Evolutionary conservation across 2,888 invertebrate species (phyloP).

Genomic region (Brenthis daphne): DNA sequence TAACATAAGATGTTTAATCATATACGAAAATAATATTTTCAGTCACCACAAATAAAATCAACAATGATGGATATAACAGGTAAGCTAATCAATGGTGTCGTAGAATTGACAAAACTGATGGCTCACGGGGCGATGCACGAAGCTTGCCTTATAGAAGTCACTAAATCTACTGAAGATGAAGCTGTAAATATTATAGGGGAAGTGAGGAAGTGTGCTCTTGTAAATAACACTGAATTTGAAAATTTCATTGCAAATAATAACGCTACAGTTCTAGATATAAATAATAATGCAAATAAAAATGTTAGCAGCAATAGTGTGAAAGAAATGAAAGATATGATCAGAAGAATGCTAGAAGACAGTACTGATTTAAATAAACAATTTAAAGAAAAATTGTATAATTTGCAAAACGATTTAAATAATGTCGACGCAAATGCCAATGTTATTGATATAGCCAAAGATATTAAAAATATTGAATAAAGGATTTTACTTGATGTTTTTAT

Average conservation of each 20-base stretch:
- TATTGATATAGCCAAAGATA: conserved; percentile 38
- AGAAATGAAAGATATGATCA: conserved; percentile 56
- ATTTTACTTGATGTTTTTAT: neutral
- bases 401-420: conserved; percentile 50
- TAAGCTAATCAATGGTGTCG: conserved; percentile 66
- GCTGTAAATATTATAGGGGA: conserved; percentile 55
- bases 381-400: conserved; percentile 52
- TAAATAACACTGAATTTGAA: conserved; percentile 49
- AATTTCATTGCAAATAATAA: conserved; percentile 58
- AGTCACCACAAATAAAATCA: conserved; percentile 71
- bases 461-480: conserved; percentile 32
- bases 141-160: conserved; percentile 75
- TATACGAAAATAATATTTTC: conserved; percentile 42
- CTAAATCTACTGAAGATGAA: conserved; percentile 68
- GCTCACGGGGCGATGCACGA: conserved; percentile 79
- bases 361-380: conserved; percentile 51
- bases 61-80: conserved; percentile 72
- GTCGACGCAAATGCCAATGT: conserved; percentile 45
- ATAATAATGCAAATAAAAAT: conserved; percentile 21
- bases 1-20: neutral
- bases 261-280: conserved; percentile 62
- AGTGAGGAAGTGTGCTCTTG: conserved; percentile 55
- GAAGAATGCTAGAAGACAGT: conserved; percentile 56
- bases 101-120: conserved; percentile 69
- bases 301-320: conserved; percentile 42